Conservation (phyloP, 2,888 invertebrate species). For the Pseudococcus jackbeardsleyi region DNA sequence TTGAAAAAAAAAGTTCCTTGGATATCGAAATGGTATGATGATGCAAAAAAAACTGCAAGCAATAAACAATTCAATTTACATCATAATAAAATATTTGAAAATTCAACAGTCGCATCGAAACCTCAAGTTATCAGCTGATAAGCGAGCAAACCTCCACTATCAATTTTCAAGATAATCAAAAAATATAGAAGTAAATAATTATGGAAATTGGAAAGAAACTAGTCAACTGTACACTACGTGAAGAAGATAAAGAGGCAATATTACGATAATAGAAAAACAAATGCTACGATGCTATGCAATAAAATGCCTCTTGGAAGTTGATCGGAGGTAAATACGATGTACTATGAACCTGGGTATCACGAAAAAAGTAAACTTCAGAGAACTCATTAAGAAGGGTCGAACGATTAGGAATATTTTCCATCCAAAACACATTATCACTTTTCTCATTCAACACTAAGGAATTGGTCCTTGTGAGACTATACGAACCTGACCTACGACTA, state of each 20-base stretch:
- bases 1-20: neutral
- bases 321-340: neutral
- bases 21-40: neutral
- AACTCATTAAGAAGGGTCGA: neutral
- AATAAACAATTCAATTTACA: slow-evolving; percentile 14
- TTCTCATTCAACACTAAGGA: neutral
- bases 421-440: neutral
- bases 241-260: neutral
- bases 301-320: neutral
- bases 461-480: neutral
- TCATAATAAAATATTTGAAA: neutral
- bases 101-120: neutral
- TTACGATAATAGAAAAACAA: neutral
- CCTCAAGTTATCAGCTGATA: neutral
- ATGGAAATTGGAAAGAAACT: neutral
- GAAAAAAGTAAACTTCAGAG: neutral
- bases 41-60: slow-evolving; percentile 20
- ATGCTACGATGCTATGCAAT: neutral
- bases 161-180: neutral
- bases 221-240: neutral
- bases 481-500: neutral
- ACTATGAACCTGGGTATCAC: neutral
- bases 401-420: neutral
- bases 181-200: slow-evolving; percentile 2
- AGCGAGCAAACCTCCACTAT: neutral